These are phyloP conservation scores for Pampusana beccarii DNA, from an alignment of 2,113 vertebrate genomes.

Conservation along the genomic window DNA sequence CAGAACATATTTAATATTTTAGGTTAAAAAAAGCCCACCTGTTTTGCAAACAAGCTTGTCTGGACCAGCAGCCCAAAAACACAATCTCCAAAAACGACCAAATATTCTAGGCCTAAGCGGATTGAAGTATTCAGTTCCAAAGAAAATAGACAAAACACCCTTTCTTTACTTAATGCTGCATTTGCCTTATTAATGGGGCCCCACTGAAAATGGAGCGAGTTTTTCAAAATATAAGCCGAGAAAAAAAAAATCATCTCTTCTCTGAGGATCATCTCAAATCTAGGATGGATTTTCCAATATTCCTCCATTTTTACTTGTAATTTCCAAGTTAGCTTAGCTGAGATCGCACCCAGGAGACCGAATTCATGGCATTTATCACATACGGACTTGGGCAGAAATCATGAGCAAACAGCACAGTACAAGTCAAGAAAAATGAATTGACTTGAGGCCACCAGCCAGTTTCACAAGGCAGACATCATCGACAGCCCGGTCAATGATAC, in stretches of 20 bases:
- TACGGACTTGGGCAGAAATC: not conserved
- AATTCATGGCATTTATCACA: not conserved
- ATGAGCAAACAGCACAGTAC: accelerated
- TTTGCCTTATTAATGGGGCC: not conserved
- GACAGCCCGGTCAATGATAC: not conserved
- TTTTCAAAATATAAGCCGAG: not conserved
- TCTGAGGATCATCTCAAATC: not conserved
- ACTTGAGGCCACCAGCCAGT: not conserved
- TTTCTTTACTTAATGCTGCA: not conserved
- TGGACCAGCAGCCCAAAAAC: not conserved
- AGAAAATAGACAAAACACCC: not conserved
- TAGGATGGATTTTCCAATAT: not conserved
- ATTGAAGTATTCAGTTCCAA: not conserved
- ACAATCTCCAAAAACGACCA: not conserved
- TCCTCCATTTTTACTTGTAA: not conserved
- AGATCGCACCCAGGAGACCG: not conserved
- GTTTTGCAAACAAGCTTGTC: not conserved
- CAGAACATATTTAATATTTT: not conserved
- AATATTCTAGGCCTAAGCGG: not conserved
- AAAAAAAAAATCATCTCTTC: not conserved
- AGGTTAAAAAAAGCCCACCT: not conserved
- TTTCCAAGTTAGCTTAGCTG: not conserved
- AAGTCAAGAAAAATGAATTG: not conserved
- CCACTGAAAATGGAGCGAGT: not conserved
- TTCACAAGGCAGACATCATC: not conserved